A percentile compares a stretch with the other conserved stretches of the same genome.
phyloP scores from a whole-genome alignment of 35 echinoderm and acorn worm genomes.

The Diadema setosum region DNA sequence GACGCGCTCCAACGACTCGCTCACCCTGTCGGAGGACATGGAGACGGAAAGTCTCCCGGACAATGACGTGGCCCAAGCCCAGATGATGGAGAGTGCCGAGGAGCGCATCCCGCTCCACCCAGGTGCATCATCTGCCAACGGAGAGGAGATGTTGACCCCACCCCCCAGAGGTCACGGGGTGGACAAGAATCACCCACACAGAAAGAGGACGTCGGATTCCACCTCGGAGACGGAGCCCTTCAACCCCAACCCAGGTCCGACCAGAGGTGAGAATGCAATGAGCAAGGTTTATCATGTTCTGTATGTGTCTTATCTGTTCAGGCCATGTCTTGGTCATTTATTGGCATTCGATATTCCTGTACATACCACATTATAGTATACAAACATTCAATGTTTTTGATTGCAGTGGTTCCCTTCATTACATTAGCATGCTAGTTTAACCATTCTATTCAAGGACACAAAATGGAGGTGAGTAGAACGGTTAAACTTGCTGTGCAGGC shows the following conservation, averaged over 20 bases:
- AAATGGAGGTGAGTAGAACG: no score
- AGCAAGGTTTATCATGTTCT: no score
- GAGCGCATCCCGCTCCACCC: not conserved
- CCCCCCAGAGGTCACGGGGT: not conserved
- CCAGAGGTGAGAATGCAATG: not conserved
- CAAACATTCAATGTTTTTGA: no score
- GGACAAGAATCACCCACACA: conserved; percentile 28
- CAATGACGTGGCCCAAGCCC: not conserved
- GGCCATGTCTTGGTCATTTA: no score
- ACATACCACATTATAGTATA: no score
- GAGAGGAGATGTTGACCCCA: not conserved
- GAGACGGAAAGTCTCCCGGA: not conserved
- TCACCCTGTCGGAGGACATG: conserved; percentile 40
- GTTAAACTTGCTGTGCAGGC: no score
- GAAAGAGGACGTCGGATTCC: conserved; percentile 2
- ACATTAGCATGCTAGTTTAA: no score
- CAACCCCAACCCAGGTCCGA: not conserved
- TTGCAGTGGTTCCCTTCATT: no score
- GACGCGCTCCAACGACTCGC: conserved; percentile 26
- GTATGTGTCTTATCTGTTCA: no score
- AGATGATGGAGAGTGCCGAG: not conserved
- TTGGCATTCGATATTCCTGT: no score
- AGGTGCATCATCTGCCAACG: not conserved
- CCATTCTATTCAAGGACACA: no score
- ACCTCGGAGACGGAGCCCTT: not conserved